Percentiles rank a stretch among this genome's conserved stretches.
Evolutionary conservation across 1,140 invertebrate genomes (phyloP).

Genomic region (Habropoda laboriosa): DNA sequence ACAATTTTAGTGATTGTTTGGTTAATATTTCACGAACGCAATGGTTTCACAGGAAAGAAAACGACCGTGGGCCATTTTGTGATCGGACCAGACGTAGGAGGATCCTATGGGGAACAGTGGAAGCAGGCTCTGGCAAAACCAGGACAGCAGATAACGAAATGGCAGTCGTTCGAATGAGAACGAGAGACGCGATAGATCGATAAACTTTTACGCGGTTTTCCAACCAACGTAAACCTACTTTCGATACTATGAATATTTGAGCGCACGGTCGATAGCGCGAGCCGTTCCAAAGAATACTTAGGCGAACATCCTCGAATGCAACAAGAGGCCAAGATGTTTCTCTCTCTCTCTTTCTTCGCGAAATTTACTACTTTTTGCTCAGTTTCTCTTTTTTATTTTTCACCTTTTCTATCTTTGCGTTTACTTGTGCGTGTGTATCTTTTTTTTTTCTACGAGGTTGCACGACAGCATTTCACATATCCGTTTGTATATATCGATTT

Average conservation of each 20-base stretch:
- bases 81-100: conserved; percentile 80
- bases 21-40: neutral
- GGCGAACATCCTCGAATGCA: neutral
- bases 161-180: conserved; percentile 78
- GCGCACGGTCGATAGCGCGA: conserved; percentile 45
- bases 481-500: conserved; percentile 22
- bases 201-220: neutral
- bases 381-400: neutral
- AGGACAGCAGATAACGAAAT: conserved; percentile 77
- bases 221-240: conserved; percentile 27
- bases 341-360: neutral
- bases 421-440: neutral
- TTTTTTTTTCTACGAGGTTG: neutral
- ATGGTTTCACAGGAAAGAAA: conserved; percentile 81
- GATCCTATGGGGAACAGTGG: conserved; percentile 79
- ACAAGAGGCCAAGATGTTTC: neutral
- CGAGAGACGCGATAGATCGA: neutral
- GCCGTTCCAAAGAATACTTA: conserved; percentile 56
- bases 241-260: conserved; percentile 47
- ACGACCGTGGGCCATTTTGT: conserved; percentile 82
- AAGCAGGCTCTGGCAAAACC: conserved; percentile 79
- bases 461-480: neutral
- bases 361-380: neutral
- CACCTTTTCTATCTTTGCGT: neutral
- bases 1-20: too few relatives aligned